These are phyloP conservation scores for Cordilura impudica DNA, from an alignment of 2,888 invertebrate genomes.

Conservation along the genomic window DNA sequence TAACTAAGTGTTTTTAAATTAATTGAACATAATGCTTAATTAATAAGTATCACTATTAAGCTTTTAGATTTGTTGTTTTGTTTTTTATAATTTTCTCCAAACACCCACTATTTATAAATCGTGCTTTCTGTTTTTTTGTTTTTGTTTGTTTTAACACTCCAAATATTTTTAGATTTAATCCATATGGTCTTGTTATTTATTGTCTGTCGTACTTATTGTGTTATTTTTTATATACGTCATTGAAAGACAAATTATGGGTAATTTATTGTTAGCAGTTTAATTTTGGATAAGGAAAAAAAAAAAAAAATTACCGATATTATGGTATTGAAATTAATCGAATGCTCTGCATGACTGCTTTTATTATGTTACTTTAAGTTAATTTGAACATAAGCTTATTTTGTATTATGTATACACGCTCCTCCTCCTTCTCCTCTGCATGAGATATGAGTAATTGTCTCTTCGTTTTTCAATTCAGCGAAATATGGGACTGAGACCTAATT, in stretches of 20 bases:
- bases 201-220: not conserved
- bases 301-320: too few relatives aligned
- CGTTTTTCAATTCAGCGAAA: too few relatives aligned
- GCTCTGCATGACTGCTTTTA: conserved; percentile 18
- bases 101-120: conserved; percentile 21
- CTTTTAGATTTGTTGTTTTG: not conserved
- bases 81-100: not conserved
- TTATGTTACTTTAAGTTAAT: not conserved
- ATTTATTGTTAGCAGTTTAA: not conserved
- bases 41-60: not conserved
- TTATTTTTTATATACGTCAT: not conserved
- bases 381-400: too few relatives aligned
- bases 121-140: not conserved
- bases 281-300: not conserved
- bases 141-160: not conserved
- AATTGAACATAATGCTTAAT: not conserved
- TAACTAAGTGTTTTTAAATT: not conserved
- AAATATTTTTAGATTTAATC: conserved; percentile 16
- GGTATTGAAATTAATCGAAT: not conserved
- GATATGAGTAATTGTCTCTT: too few relatives aligned
- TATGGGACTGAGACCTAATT: too few relatives aligned
- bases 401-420: too few relatives aligned
- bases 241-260: conserved; percentile 11
- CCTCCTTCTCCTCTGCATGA: too few relatives aligned
- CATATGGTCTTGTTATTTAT: not conserved